A percentile compares a stretch with the other conserved stretches of the same genome.
Conservation (phyloP, 2,113 vertebrate genomes). For the Misgurnus anguillicaudatus region DNA sequence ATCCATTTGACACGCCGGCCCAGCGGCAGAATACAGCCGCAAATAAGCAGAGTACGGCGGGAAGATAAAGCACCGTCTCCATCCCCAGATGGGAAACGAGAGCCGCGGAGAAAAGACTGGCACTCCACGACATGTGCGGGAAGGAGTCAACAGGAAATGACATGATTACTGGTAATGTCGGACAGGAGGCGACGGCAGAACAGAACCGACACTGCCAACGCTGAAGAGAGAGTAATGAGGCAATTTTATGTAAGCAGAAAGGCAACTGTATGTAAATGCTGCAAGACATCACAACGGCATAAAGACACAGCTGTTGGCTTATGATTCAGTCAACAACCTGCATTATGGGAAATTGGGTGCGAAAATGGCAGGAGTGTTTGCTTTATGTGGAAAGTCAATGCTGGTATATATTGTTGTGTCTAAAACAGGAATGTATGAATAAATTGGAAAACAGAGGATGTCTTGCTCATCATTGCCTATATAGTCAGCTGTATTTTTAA, state of each 20-base stretch:
- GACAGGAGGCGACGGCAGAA: constrained; percentile 28
- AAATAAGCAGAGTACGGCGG: constrained; percentile 39
- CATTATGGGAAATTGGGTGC: constrained; percentile 18
- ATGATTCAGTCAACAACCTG: constrained; percentile 24
- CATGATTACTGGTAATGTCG: constrained; percentile 32
- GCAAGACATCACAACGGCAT: not conserved
- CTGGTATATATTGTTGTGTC: not conserved
- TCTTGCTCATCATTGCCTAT: too few species aligned
- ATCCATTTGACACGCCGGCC: constrained; percentile 48
- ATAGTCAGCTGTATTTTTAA: too few species aligned
- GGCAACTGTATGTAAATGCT: constrained; percentile 31
- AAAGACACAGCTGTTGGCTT: constrained; percentile 30
- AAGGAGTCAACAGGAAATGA: constrained; percentile 40
- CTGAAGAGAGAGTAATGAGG: constrained; percentile 28
- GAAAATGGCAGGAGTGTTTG: constrained; percentile 7
- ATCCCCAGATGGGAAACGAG: not conserved
- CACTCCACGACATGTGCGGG: not conserved
- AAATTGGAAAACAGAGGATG: not conserved
- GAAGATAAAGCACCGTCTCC: constrained; percentile 27
- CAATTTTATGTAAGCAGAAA: constrained; percentile 34
- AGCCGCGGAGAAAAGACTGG: constrained; percentile 12
- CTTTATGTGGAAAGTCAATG: not conserved
- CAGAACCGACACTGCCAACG: constrained; percentile 9
- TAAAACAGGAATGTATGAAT: not conserved
- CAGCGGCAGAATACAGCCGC: constrained; percentile 2